Evolutionary conservation across 2,888 invertebrate species (phyloP).

Genomic region (Aphidius colemani): DNA sequence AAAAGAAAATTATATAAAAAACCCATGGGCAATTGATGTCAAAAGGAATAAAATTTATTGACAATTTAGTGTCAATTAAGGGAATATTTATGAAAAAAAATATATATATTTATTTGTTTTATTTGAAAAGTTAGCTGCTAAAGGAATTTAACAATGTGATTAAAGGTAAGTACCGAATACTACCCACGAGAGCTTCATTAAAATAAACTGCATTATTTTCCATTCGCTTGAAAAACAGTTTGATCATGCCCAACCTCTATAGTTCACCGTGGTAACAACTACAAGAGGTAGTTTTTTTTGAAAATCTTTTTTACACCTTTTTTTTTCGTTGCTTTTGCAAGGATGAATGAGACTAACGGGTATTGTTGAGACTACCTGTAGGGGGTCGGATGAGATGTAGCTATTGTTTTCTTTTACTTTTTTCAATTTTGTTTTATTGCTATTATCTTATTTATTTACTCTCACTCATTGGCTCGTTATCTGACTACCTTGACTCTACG

Average conservation of each 20-base stretch:
- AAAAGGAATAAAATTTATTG: neutral
- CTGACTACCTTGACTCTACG: too few species aligned
- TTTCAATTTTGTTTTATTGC: constrained; percentile 17
- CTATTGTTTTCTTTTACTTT: constrained; percentile 32
- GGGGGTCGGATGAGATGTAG: constrained; percentile 25
- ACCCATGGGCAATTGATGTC: neutral
- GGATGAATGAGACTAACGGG: constrained; percentile 39
- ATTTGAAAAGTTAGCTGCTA: neutral
- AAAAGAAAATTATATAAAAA: too few species aligned
- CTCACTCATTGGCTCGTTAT: neutral
- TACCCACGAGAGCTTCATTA: constrained; percentile 38
- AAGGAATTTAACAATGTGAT: neutral
- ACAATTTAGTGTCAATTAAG: too few species aligned
- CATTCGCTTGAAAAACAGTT: constrained; percentile 29
- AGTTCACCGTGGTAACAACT: constrained; percentile 1
- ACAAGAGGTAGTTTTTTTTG: constrained; percentile 20
- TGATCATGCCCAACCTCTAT: constrained; percentile 1
- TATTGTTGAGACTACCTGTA: constrained; percentile 39
- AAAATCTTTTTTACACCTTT: neutral
- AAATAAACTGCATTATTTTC: constrained; percentile 42
- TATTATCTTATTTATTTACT: neutral
- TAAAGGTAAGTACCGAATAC: neutral
- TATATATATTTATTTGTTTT: neutral
- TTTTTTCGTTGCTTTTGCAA: neutral
- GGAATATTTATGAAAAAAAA: too few species aligned